Evolutionary conservation across 2,797 vertebrate genomes (phyloP).

Genomic region (Sphenodon punctatus): DNA sequence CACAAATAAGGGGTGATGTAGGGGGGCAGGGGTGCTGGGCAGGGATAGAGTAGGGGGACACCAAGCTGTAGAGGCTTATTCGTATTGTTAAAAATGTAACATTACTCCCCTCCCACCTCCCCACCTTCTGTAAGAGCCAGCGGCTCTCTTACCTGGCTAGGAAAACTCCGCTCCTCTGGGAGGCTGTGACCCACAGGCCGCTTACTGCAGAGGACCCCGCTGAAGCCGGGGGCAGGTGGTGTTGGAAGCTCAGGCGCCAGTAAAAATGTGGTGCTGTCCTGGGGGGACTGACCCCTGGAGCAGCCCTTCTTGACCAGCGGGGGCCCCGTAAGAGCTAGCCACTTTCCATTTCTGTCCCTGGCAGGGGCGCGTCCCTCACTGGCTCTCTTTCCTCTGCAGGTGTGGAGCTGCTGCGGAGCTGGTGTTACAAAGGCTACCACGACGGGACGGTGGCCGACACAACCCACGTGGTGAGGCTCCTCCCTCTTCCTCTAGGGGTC

Average conservation of each 20-base stretch:
- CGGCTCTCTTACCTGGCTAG: no score
- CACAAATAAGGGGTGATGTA: no score
- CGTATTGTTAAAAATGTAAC: neutral
- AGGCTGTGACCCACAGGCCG: no score
- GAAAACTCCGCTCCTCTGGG: no score
- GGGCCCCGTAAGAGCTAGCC: no score
- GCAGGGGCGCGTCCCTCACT: no score
- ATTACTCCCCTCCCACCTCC: neutral
- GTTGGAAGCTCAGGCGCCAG: no score
- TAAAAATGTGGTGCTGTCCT: neutral
- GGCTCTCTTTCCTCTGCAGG: constrained; percentile 66
- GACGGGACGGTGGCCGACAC: constrained; percentile 68
- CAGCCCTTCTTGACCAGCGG: constrained; percentile 31
- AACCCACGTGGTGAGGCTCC: constrained; percentile 69
- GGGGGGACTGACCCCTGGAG: neutral
- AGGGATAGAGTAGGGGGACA: no score
- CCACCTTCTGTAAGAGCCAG: neutral
- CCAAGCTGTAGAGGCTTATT: neutral
- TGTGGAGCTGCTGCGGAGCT: constrained; percentile 79
- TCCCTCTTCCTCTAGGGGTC: neutral
- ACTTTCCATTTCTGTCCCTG: no score
- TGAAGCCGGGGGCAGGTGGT: no score
- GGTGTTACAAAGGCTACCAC: constrained; percentile 83
- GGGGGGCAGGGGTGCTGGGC: no score
- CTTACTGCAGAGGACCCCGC: no score